Evolutionary conservation across 92 coral and sea anemone genomes (phyloP), one percentile per base, ranked within the genome.

Genomic region (Epizoanthus rinbou): DNA sequence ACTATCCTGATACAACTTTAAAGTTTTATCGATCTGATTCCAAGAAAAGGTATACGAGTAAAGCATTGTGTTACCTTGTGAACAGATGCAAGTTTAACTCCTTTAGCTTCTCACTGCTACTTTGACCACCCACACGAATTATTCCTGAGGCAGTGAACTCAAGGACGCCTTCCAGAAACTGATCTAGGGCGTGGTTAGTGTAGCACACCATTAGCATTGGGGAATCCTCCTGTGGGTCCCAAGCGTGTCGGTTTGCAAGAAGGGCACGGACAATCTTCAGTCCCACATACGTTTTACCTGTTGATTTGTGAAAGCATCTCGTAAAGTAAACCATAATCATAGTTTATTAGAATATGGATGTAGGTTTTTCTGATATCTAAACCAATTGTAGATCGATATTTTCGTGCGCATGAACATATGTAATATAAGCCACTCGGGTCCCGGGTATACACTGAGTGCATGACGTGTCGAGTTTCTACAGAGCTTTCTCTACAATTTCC

Each of bases 151-250:
- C 76, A 8, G 87, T 89, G 65, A 94, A 94, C 18, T 74, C 76
- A 64, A 90, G 89, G 54, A 94, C 92, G 1, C 98, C 98, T 67
- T 94, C 98, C 9, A 94, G 90, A 76, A 94, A 94, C 81, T 94
- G 98, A 66, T 94, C 98, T 73, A 94, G 86, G 56, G 98, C 98
- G 62, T 94, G 97, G 88, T 92, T 94, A 57, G 98, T 94, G 83
- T 92, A 94, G 71, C 97, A 94, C 7, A 94, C 98, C 91, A 94
- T 88, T 74, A 94, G 86, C 93, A 94, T 88, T 45, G 88, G 81
- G 1, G 95, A 89, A 22, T 37, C 86, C 8, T 76, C 52, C 58
- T 84, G 86, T 17, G 83, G 76, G 41, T 90, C 80, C 98, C 96
- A 94, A 47, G 65, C 70, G 57, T 80, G 65, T 19, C 88, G 83